These are phyloP conservation scores for Lota lota DNA, from an alignment of 2,113 vertebrate genomes.

Conservation along the genomic window DNA sequence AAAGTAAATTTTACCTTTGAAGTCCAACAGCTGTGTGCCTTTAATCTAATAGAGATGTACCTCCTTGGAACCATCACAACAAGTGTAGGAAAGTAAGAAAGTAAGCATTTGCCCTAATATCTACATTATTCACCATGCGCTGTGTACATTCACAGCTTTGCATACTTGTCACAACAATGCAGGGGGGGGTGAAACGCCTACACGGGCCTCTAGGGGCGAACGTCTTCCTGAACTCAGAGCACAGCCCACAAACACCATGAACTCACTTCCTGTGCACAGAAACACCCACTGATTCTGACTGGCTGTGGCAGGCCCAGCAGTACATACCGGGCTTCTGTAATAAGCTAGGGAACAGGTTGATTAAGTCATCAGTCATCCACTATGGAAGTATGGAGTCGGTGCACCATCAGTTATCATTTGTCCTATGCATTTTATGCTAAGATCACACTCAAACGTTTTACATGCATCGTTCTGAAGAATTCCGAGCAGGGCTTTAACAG, in stretches of 20 bases:
- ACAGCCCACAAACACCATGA: conserved; percentile 45
- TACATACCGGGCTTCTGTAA: background rate
- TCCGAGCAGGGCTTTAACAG: no score
- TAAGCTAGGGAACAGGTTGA: no score
- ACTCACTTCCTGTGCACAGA: conserved; percentile 61
- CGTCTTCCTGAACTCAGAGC: conserved; percentile 57
- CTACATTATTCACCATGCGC: background rate
- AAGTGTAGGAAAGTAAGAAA: conserved; percentile 2
- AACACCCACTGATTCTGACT: conserved; percentile 21
- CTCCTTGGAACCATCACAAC: conserved; percentile 24
- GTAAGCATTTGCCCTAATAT: background rate
- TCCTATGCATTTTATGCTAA: no score
- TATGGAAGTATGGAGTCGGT: no score
- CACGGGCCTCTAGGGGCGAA: conserved; percentile 39
- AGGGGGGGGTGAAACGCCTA: conserved; percentile 42
- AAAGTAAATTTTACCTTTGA: conserved; percentile 53
- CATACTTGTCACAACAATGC: conserved; percentile 60
- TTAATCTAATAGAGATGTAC: conserved; percentile 34
- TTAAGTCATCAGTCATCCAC: no score
- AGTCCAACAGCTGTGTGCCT: conserved; percentile 53
- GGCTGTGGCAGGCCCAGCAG: background rate
- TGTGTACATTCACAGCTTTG: background rate
- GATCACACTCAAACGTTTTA: no score
- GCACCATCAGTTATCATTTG: no score
- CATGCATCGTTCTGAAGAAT: no score